A percentile compares a stretch with the other conserved stretches of the same genome.
These are phyloP conservation scores for Asarcornis scutulata DNA, from an alignment of 2,113 vertebrate species.

Conservation along the genomic window DNA sequence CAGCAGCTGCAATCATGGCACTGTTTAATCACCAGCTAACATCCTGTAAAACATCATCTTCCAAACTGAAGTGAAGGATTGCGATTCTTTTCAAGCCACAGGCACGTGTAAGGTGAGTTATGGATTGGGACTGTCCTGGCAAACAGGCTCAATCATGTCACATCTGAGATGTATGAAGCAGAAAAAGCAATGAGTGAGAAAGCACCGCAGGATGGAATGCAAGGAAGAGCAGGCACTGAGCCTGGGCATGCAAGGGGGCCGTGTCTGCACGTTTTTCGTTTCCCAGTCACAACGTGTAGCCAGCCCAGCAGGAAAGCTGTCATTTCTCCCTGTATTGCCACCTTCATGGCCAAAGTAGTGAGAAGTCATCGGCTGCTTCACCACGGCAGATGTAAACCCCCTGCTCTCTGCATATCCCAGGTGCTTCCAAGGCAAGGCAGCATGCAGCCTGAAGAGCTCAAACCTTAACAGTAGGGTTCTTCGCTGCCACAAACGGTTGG, in stretches of 20 bases:
- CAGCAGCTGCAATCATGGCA: not conserved
- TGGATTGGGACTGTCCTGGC: not conserved
- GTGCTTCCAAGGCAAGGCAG: not conserved
- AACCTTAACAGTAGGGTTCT: not conserved
- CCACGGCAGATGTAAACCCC: fast-evolving
- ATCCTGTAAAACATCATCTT: not conserved
- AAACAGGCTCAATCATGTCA: not conserved
- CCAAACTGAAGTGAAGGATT: not conserved
- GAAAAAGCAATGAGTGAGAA: not conserved
- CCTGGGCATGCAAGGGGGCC: not conserved
- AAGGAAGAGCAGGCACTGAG: not conserved
- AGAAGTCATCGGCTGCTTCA: fast-evolving
- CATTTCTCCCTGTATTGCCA: not conserved
- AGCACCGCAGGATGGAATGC: not conserved
- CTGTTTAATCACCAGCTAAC: not conserved
- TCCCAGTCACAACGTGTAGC: not conserved
- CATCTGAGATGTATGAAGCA: not conserved
- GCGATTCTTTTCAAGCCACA: not conserved
- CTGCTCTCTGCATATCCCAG: fast-evolving
- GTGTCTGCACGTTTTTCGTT: not conserved
- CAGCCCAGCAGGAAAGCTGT: not conserved
- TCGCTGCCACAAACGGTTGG: not conserved
- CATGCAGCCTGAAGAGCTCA: not conserved
- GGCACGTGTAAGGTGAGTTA: fast-evolving
- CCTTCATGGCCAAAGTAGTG: not conserved